Evolutionary conservation across 37 sponge, comb jelly and placozoan species (phyloP), one percentile per base, ranked within the genome.

Genomic region (Dysidea cf. avara): DNA sequence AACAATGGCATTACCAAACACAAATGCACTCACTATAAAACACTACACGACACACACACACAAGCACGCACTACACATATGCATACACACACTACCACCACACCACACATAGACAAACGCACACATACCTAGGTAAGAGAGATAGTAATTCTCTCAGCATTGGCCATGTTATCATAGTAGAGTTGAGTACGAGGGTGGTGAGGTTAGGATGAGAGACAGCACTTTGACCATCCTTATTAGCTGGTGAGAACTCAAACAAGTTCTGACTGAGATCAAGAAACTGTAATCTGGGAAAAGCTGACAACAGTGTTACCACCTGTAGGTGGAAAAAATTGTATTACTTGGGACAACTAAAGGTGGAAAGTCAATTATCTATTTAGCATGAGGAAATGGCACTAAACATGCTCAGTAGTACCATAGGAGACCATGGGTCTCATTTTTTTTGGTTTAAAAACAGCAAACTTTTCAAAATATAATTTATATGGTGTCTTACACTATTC

Each of bases 401-500:
- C 59, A 32, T 50, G 16, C 52, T 50, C 52, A 13, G 13, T 18
- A 50, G 13, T 13, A 50, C n/a, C n/a, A n/a, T n/a, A n/a, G n/a
- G n/a, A n/a, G n/a, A n/a, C n/a, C n/a, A n/a, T n/a, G n/a, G n/a
- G n/a, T n/a, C n/a, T n/a, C n/a, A n/a, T n/a, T n/a, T n/a, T n/a
- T n/a, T n/a, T n/a, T n/a, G n/a, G n/a, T 26, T 9, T 46, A 39
- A 67, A 26, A 24, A 39, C 7, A 47, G 30, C 2, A 20, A 12
- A 36, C 79, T n/a, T n/a, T n/a, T n/a, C n/a, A n/a, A n/a, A n/a
- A n/a, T n/a, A n/a, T n/a, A n/a, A n/a, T n/a, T n/a, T n/a, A n/a
- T n/a, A n/a, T n/a, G n/a, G n/a, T n/a, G n/a, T n/a, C n/a, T 63
- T 56, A 85, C 85, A 30, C 72, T 37, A 0, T 31, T 39, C 74